phyloP scores from a whole-genome alignment of 1,140 invertebrate genomes.

The Pseudomyrmex sp. region DNA sequence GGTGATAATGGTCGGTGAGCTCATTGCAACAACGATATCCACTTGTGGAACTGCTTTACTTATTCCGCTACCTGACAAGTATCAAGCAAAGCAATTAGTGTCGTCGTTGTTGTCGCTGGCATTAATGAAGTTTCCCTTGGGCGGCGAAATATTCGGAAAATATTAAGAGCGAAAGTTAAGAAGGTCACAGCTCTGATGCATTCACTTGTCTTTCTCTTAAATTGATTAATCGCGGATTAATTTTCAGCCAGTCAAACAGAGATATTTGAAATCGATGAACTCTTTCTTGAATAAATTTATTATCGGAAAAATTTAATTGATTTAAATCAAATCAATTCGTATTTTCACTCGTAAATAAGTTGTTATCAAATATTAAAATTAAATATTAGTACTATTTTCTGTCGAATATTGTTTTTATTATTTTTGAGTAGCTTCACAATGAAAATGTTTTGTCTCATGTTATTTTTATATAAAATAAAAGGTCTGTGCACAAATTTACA shows the following conservation, averaged over 20 bases:
- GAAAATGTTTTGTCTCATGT: not conserved
- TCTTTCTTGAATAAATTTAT: not conserved
- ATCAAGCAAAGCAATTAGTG: slow-evolving; percentile 63
- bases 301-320: not conserved
- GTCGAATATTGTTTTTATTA: too few species aligned
- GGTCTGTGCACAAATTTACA: not conserved
- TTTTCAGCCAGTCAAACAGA: not conserved
- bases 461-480: not conserved
- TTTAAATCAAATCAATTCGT: not conserved
- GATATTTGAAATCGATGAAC: not conserved
- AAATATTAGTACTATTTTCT: not conserved
- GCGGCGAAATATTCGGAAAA: slow-evolving; percentile 52
- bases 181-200: slow-evolving; percentile 8
- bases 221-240: slow-evolving; percentile 18
- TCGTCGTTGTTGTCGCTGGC: slow-evolving; percentile 57
- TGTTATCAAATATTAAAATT: not conserved
- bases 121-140: slow-evolving; percentile 64
- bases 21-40: not conserved
- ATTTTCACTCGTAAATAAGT: not conserved
- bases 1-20: slow-evolving; percentile 44
- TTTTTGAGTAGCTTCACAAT: not conserved
- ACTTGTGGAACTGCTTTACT: not conserved
- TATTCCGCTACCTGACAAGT: slow-evolving; percentile 43
- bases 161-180: slow-evolving; percentile 54
- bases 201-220: not conserved